Evolutionary conservation across 1,140 invertebrate genomes (phyloP).

Genomic region (Semibalanus balanoides): DNA sequence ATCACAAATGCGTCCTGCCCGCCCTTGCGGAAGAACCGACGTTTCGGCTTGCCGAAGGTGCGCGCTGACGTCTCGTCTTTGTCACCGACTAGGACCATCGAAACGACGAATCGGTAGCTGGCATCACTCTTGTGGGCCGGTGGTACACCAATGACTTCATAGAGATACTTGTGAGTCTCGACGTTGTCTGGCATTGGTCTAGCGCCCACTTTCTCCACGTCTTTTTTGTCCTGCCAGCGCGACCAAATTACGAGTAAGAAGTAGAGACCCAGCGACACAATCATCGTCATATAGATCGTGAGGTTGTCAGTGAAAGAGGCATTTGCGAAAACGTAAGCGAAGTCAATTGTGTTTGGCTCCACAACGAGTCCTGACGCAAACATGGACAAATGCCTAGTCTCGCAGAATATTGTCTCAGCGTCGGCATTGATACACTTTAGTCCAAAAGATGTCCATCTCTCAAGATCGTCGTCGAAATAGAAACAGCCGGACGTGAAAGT

Average conservation of each 20-base stretch:
- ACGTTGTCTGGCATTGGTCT: slow-evolving; percentile 38
- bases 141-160: slow-evolving; percentile 39
- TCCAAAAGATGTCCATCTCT: not conserved
- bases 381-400: slow-evolving; percentile 34
- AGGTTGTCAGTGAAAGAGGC: slow-evolving; percentile 40
- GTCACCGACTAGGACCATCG: slow-evolving; percentile 37
- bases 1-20: slow-evolving; percentile 36
- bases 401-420: not conserved
- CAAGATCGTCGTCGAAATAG: not conserved
- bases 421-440: not conserved
- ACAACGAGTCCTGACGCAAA: slow-evolving; percentile 40
- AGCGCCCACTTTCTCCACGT: slow-evolving; percentile 34
- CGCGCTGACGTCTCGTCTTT: slow-evolving; percentile 36
- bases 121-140: slow-evolving; percentile 35
- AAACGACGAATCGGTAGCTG: slow-evolving; percentile 38
- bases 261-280: slow-evolving; percentile 34
- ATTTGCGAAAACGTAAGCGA: slow-evolving; percentile 38
- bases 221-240: slow-evolving; percentile 34
- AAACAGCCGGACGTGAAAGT: not conserved
- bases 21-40: slow-evolving; percentile 33
- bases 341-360: slow-evolving; percentile 40
- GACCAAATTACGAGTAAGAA: slow-evolving; percentile 34
- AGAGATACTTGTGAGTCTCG: slow-evolving; percentile 37
- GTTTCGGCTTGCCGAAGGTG: slow-evolving; percentile 29
- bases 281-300: slow-evolving; percentile 38